phyloP scores from a whole-genome alignment of 2,113 vertebrate genomes.

The Halcyon senegalensis region DNA sequence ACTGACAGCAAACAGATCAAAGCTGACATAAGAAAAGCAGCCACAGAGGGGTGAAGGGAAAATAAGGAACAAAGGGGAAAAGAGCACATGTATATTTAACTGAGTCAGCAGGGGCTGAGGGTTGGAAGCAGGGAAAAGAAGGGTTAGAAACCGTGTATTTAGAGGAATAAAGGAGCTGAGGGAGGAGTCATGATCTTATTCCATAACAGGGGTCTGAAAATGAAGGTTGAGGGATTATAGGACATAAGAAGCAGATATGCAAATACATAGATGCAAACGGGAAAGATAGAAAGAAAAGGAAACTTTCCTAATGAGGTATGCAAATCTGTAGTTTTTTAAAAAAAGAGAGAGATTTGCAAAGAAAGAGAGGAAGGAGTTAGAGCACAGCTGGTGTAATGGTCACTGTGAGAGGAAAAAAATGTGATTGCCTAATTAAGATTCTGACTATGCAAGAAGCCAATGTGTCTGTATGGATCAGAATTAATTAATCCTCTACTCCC shows the following conservation, averaged over 20 bases:
- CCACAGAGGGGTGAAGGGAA: not conserved
- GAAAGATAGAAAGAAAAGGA: not conserved
- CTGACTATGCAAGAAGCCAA: conserved; percentile 37
- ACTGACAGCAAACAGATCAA: conserved; percentile 26
- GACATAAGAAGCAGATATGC: conserved; percentile 3
- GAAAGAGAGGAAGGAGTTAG: conserved; percentile 21
- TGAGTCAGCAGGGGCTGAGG: not conserved
- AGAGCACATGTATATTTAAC: conserved; percentile 8
- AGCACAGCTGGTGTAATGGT: conserved; percentile 24
- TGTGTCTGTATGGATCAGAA: conserved; percentile 12
- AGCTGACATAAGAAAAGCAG: not conserved
- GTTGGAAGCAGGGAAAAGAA: not conserved
- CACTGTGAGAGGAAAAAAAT: conserved; percentile 32
- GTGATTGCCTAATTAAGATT: conserved; percentile 52
- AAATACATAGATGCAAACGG: conserved; percentile 2
- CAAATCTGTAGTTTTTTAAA: not conserved
- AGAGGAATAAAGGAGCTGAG: conserved; percentile 1
- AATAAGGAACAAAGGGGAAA: not conserved
- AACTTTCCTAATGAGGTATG: not conserved
- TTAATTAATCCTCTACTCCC: conserved; percentile 32
- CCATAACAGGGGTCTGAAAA: not conserved
- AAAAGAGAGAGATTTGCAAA: not conserved
- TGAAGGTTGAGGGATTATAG: not conserved
- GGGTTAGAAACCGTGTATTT: not conserved
- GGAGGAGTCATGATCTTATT: conserved; percentile 5